Conservation (phyloP, 2,113 vertebrate genomes). For the Pluvialis apricaria region DNA sequence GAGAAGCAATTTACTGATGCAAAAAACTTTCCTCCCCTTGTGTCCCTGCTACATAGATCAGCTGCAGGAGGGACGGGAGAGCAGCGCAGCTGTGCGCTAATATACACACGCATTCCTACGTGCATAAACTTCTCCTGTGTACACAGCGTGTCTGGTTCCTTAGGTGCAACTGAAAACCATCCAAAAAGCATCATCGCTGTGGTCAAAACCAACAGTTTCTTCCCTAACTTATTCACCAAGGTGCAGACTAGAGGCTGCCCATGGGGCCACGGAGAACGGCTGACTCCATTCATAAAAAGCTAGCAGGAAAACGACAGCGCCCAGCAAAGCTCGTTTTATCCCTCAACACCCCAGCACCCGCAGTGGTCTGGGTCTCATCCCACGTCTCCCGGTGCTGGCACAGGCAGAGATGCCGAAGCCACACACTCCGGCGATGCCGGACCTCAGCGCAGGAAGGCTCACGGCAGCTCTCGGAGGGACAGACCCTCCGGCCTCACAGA, state of each 20-base stretch:
- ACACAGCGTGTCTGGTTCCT: not conserved
- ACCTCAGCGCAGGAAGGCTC: too few relatives aligned
- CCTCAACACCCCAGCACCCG: not conserved
- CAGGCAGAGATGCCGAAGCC: not conserved
- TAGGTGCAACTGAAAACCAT: not conserved
- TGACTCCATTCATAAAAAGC: rapidly evolving
- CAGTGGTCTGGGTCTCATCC: not conserved
- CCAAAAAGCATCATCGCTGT: not conserved
- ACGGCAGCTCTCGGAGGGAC: not conserved
- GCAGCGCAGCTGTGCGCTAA: not conserved
- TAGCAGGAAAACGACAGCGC: not conserved
- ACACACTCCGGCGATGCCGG: rapidly evolving
- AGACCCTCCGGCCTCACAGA: not conserved
- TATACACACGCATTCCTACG: not conserved
- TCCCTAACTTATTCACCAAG: not conserved
- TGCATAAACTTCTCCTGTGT: not conserved
- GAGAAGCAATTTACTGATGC: not conserved
- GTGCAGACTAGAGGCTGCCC: not conserved
- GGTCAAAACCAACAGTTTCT: not conserved
- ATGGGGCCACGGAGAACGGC: not conserved
- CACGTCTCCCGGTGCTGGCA: rapidly evolving
- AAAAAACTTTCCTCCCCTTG: not conserved
- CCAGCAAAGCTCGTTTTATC: not conserved
- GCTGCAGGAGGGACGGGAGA: not conserved
- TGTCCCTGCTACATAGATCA: not conserved